phyloP scores from a whole-genome alignment of 64 coral and sea anemone species.

The Acropora tenuis region DNA sequence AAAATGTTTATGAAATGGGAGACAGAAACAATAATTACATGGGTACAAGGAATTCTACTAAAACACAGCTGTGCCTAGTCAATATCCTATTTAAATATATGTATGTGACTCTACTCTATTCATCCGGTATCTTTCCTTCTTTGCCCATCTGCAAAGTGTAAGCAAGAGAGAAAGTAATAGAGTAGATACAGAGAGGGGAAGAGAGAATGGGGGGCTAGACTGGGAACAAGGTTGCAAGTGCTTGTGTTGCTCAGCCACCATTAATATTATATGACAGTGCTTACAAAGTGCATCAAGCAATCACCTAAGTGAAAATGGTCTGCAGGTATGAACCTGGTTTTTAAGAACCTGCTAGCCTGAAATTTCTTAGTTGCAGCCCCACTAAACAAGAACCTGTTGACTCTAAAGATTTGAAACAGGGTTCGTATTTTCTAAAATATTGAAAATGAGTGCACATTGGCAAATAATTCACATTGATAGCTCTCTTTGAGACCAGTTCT shows the following conservation, averaged over 20 bases:
- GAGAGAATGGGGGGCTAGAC: not conserved
- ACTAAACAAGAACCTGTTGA: constrained; percentile 4
- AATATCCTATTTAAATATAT: constrained; percentile 1
- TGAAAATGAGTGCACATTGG: not conserved
- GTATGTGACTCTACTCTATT: not conserved
- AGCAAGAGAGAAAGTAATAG: not conserved
- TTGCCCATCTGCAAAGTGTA: constrained; percentile 2
- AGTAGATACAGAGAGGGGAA: constrained; percentile 3
- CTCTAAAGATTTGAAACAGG: constrained; percentile 8
- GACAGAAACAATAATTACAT: constrained; percentile 4
- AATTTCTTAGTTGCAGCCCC: constrained; percentile 7
- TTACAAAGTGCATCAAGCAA: not conserved
- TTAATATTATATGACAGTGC: constrained; percentile 3
- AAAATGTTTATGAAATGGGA: not conserved
- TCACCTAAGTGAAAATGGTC: not conserved
- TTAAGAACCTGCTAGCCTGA: not conserved
- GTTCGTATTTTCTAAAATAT: not conserved
- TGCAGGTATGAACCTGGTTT: constrained; percentile 3
- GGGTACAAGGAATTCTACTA: not conserved
- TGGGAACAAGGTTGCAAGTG: not conserved
- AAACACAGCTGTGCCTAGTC: not conserved
- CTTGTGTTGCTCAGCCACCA: not conserved
- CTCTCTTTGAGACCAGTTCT: constrained; percentile 1
- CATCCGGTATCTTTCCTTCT: constrained; percentile 7
- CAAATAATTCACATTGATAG: constrained; percentile 2